Base-by-base conservation (phyloP, 2,888 invertebrate species). In the Athrips mouffetella region DNA sequence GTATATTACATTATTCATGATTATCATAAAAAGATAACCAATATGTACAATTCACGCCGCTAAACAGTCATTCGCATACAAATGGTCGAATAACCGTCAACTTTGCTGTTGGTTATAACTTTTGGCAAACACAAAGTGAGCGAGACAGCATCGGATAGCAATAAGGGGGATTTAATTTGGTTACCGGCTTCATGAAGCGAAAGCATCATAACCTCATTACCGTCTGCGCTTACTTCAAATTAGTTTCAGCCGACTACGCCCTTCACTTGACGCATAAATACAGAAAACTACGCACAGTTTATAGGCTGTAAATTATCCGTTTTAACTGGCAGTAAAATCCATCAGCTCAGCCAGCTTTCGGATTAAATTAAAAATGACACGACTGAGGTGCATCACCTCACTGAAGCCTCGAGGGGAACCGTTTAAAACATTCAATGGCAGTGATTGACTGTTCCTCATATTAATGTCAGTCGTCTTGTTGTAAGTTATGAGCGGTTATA, bases 301-400 rank as follows among this genome's bases (percentile, higher is more conserved):
- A 51, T 40, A 45, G 40, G 45, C 51, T 2, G 46, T 51, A 51
- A 51, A 45, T 51, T 51, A 51, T 51, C 31, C 41, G 45, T 30
- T 45, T 51, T 51, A 51, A 51, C 40, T 50, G 51, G 30, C 48
- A 40, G 41, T 51, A 51, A 48, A 51, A 46, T 51, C 37, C 47
- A 50, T 50, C 50, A 50, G 30, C 1, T 50, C 50, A 50, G 30
- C 1, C 31, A 2, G 16, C 10, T 23, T 25, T 44, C 11, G 27
- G 30, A 47, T 42, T 44, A 50, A 50, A 42, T 47, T 47, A 50
- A 47, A 50, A 42, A 44, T 47, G 45, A 49, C 45, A 45, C 41
- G 18, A 39, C 41, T 15, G 29, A 35, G 42, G 48, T 44, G 42
- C 27, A 35, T 42, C 42, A 35, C 35, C 48, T 48, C 42, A 30